A percentile compares a stretch with the other conserved stretches of the same genome.
Evolutionary conservation across 1,140 invertebrate species (phyloP).

Genomic region (Hesperophylax magnus): DNA sequence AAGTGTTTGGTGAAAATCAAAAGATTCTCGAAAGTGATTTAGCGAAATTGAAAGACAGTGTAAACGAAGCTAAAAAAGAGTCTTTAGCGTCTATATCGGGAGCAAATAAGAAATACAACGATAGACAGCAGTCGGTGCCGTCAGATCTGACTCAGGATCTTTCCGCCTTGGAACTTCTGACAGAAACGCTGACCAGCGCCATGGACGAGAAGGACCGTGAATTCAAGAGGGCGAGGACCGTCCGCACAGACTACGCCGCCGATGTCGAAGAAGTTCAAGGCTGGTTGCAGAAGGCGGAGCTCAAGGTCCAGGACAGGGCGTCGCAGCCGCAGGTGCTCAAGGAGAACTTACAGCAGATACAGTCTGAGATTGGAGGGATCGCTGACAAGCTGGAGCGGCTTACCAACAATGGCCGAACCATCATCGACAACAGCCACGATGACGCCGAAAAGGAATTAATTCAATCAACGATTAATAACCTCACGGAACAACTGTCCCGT

Average conservation of each 20-base stretch:
- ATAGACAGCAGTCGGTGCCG: conserved; percentile 78
- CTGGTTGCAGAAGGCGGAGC: conserved; percentile 87
- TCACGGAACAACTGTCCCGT: conserved; percentile 84
- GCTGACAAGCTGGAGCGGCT: conserved; percentile 84
- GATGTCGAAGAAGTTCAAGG: conserved; percentile 86
- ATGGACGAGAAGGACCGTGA: conserved; percentile 92
- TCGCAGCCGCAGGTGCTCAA: conserved; percentile 83
- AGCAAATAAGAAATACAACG: conserved; percentile 78
- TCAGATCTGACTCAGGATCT: conserved; percentile 83
- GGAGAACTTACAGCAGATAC: conserved; percentile 82
- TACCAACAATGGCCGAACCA: conserved; percentile 81
- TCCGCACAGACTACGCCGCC: conserved; percentile 82
- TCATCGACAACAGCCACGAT: conserved; percentile 85
- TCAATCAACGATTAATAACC: conserved; percentile 79
- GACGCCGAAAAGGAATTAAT: conserved; percentile 84
- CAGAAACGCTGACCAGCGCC: conserved; percentile 80
- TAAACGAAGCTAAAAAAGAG: conserved; percentile 70
- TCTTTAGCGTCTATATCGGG: conserved; percentile 76
- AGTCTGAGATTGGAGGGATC: conserved; percentile 80
- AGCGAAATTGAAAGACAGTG: conserved; percentile 68
- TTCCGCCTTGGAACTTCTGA: conserved; percentile 82
- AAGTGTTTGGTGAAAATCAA: conserved; percentile 82
- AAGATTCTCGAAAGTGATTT: conserved; percentile 70
- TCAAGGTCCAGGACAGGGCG: conserved; percentile 85
- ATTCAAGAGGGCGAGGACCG: conserved; percentile 86